phyloP scores from a whole-genome alignment of 2,888 invertebrate genomes.

The Diabrotica balteata region DNA sequence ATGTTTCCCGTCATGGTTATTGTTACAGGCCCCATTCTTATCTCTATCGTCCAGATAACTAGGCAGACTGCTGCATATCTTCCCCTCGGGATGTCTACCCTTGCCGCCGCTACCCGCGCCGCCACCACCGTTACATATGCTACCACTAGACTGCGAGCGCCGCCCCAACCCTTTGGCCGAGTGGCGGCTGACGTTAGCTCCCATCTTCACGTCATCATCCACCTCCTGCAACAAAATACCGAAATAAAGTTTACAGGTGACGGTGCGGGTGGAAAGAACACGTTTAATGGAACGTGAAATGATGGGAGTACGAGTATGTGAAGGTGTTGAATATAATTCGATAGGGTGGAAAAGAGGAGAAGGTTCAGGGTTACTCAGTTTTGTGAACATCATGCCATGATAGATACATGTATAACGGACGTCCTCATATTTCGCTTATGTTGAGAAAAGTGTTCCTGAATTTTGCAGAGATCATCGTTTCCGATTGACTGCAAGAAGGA shows the following conservation, averaged over 20 bases:
- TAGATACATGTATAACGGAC: no score
- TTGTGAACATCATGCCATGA: no score
- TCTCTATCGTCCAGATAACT: conserved; percentile 72
- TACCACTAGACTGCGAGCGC: conserved; percentile 76
- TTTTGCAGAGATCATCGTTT: no score
- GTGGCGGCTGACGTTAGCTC: conserved; percentile 80
- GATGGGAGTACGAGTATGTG: no score
- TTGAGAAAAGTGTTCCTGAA: no score
- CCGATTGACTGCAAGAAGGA: no score
- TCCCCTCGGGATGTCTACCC: conserved; percentile 47
- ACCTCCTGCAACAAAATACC: conserved; percentile 10
- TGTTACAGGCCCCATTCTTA: conserved; percentile 54
- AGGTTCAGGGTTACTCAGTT: neutral
- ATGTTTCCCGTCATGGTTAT: conserved; percentile 55
- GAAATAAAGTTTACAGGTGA: neutral
- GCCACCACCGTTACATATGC: conserved; percentile 69
- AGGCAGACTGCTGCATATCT: conserved; percentile 69
- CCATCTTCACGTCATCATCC: conserved; percentile 69
- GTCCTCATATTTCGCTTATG: no score
- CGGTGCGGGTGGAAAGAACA: no score
- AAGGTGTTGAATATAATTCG: no score
- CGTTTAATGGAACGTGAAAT: no score
- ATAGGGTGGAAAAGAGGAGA: conserved; percentile 1
- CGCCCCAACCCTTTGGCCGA: conserved; percentile 76
- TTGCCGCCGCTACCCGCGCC: conserved; percentile 51